Conservation (phyloP, 2,888 invertebrate species). For the Tetanocera ferruginea region DNA sequence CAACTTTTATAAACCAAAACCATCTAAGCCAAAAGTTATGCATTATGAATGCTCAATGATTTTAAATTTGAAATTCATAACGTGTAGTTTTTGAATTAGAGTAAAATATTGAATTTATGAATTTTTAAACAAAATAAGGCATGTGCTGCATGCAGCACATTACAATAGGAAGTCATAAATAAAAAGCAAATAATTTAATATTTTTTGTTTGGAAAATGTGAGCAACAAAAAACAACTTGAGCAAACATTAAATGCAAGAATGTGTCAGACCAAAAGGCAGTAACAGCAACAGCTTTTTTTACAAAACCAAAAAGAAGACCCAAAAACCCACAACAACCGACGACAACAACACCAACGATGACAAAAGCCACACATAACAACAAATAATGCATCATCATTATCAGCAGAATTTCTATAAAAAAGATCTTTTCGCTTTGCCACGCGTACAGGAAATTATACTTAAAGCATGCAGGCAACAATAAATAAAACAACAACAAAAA, state of each 20-base stretch:
- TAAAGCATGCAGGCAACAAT: constrained; percentile 11
- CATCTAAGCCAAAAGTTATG: no score
- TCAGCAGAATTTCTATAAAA: constrained; percentile 23
- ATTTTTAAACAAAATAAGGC: not conserved
- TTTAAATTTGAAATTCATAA: no score
- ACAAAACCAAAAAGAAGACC: not conserved
- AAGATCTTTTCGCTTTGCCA: constrained; percentile 36
- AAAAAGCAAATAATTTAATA: no score
- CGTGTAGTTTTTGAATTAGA: no score
- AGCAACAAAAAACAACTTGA: not conserved
- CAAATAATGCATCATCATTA: constrained; percentile 13
- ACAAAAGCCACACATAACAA: not conserved
- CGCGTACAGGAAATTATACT: constrained; percentile 39
- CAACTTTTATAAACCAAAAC: no score
- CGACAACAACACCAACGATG: constrained; percentile 8
- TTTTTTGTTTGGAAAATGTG: not conserved
- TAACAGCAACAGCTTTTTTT: no score
- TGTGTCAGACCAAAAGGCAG: no score
- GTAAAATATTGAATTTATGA: no score
- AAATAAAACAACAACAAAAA: constrained; percentile 14
- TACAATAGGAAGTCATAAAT: no score
- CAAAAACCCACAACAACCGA: constrained; percentile 17
- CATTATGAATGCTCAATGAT: no score
- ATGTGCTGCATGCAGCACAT: not conserved
- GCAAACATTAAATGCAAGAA: no score